These are phyloP conservation scores for Pyralis farinalis DNA, from an alignment of 2,888 invertebrate genomes.

Conservation along the genomic window DNA sequence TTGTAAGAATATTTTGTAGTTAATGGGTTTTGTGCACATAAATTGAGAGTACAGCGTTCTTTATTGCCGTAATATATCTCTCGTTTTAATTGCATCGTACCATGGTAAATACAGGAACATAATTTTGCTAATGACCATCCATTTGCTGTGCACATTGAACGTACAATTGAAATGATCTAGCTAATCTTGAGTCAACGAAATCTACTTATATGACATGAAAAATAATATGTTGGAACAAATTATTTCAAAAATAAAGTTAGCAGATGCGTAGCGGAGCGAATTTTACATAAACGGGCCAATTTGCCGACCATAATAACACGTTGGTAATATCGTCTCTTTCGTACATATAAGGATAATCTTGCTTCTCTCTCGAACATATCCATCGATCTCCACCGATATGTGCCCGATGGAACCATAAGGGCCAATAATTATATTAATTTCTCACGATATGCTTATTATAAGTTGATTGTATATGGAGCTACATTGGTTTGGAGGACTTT, in stretches of 20 bases:
- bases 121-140: conserved; percentile 14
- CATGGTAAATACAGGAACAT: conserved; percentile 10
- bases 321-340: conserved; percentile 34
- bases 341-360: conserved; percentile 22
- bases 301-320: conserved; percentile 57
- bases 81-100: conserved; percentile 1
- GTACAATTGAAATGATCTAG: too few species aligned
- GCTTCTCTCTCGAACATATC: conserved; percentile 32
- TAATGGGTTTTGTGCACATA: not conserved
- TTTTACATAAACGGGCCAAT: conserved; percentile 65
- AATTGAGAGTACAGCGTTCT: not conserved
- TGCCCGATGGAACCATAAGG: conserved; percentile 37
- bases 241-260: conserved; percentile 33
- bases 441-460: conserved; percentile 53
- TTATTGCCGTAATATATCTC: conserved; percentile 3
- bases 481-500: conserved; percentile 32
- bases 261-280: conserved; percentile 43
- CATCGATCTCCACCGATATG: conserved; percentile 37
- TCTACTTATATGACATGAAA: conserved; percentile 36
- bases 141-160: conserved; percentile 1
- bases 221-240: conserved; percentile 29
- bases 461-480: conserved; percentile 44
- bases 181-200: not conserved
- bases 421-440: conserved; percentile 65
- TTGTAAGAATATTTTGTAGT: not conserved